phyloP scores from a whole-genome alignment of 2,888 invertebrate genomes.

The Cybosia mesomella region DNA sequence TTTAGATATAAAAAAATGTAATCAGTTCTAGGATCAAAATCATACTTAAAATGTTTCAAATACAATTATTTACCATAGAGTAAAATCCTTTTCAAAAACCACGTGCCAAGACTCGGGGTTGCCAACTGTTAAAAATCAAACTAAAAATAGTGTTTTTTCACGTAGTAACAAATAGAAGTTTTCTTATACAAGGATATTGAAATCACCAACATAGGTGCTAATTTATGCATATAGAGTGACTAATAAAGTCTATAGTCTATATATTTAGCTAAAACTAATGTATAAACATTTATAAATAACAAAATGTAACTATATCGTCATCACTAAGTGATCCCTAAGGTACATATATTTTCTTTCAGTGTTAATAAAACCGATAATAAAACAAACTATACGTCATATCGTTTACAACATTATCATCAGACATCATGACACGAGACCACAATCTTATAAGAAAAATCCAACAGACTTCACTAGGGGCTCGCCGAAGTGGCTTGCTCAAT shows the following conservation, averaged over 20 bases:
- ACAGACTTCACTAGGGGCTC: too few species aligned
- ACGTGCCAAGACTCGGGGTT: not conserved
- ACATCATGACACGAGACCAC: not conserved
- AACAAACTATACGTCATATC: conserved; percentile 25
- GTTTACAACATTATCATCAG: conserved; percentile 6
- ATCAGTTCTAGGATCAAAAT: not conserved
- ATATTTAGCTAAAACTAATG: conserved; percentile 54
- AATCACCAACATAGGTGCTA: conserved; percentile 41
- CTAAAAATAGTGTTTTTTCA: conserved; percentile 9
- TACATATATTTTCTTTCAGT: conserved; percentile 35
- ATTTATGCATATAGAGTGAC: conserved; percentile 55
- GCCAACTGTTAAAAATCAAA: conserved; percentile 10
- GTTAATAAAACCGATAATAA: conserved; percentile 15
- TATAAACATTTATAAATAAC: conserved; percentile 65
- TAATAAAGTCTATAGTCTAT: conserved; percentile 61
- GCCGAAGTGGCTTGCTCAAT: too few species aligned
- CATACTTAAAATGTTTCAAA: not conserved
- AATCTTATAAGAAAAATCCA: too few species aligned
- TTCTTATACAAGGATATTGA: conserved; percentile 29
- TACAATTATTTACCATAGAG: not conserved
- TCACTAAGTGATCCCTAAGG: conserved; percentile 64
- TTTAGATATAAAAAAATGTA: not conserved
- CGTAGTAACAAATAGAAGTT: conserved; percentile 19
- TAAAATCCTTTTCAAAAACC: not conserved
- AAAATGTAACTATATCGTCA: conserved; percentile 49